Base-by-base conservation (phyloP, 1,140 invertebrate species). In the Macrobrachium nipponense region DNA sequence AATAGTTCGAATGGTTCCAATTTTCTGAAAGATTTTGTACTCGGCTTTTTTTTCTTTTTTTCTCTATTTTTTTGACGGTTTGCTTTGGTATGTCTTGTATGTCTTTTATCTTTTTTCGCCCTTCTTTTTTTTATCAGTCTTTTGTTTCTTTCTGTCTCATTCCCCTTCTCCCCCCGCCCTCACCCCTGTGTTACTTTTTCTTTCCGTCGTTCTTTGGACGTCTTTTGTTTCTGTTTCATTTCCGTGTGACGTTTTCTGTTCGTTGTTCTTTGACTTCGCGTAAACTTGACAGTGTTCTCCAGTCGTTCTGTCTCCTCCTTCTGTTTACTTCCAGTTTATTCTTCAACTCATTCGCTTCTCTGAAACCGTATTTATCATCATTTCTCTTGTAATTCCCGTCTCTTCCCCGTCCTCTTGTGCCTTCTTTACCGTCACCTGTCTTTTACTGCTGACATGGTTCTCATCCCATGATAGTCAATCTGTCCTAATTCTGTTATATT, bases 81-180 rank as follows among this genome's bases (percentile, higher is more conserved):
- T n/a, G n/a, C n/a, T n/a, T n/a, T n/a, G n/a, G n/a, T n/a, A n/a
- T n/a, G 5, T 76, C 12, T 76, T 0, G 12, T 14, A 14, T n/a
- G 8, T 51, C 23, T 61, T 66, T 61, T 66, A 59, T 80, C 61
- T 80, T 61, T 80, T 61, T 80, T 36, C 64, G 20, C 64, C 58
- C 59, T 27, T 64, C 77, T 68, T 43, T 66, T 36, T 66, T 23
- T 60, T 18, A n/a, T 68, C 62, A 23, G 12, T 68, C 62, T 68
- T 18, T 68, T 43, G 36, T 62, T 80, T 23, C 23, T 44, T 68
- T 23, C 64, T 59, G n/a, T 64, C 5, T 68, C 17, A 64, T 23
- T 80, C 78, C 58, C n/a, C 60, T 36, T 80, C 3, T 58, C 59
- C 0, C 27, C n/a, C n/a, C n/a, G n/a, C n/a, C n/a, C n/a, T n/a